phyloP scores from a whole-genome alignment of 1,140 invertebrate species.

The Ips nitidus region DNA sequence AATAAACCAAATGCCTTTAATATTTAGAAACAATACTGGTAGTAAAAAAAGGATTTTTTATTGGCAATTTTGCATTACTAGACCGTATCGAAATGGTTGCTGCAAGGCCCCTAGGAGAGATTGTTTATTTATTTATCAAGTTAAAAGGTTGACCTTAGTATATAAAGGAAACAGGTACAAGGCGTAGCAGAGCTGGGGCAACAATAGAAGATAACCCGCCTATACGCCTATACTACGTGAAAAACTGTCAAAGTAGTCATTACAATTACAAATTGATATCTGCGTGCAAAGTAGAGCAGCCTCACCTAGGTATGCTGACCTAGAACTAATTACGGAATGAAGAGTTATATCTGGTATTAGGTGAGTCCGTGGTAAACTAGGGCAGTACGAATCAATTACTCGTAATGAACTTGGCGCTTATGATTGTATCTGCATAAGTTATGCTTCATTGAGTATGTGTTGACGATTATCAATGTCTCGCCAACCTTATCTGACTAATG shows the following conservation, averaged over 20 bases:
- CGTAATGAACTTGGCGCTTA: neutral
- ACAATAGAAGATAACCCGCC: neutral
- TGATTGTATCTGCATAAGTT: constrained; percentile 2
- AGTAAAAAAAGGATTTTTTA: constrained; percentile 3
- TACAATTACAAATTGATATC: constrained; percentile 2
- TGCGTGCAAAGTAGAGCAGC: constrained; percentile 1
- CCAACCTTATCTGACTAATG: too few relatives aligned
- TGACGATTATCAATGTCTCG: too few relatives aligned
- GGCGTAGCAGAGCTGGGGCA: neutral
- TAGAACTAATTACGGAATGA: neutral
- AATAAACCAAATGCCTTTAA: neutral
- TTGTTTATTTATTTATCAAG: too few relatives aligned
- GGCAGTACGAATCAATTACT: neutral
- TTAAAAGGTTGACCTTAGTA: too few relatives aligned
- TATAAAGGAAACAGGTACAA: too few relatives aligned
- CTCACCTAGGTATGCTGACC: neutral
- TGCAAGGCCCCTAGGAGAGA: too few relatives aligned
- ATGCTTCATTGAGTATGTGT: neutral
- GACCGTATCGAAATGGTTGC: constrained; percentile 9
- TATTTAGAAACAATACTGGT: constrained; percentile 5
- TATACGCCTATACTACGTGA: neutral
- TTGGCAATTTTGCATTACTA: constrained; percentile 17
- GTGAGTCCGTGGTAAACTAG: neutral
- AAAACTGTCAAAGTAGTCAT: neutral
- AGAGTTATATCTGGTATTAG: constrained; percentile 1